phyloP scores from a whole-genome alignment of 2,888 invertebrate species.

The Tricholauxania praeusta region DNA sequence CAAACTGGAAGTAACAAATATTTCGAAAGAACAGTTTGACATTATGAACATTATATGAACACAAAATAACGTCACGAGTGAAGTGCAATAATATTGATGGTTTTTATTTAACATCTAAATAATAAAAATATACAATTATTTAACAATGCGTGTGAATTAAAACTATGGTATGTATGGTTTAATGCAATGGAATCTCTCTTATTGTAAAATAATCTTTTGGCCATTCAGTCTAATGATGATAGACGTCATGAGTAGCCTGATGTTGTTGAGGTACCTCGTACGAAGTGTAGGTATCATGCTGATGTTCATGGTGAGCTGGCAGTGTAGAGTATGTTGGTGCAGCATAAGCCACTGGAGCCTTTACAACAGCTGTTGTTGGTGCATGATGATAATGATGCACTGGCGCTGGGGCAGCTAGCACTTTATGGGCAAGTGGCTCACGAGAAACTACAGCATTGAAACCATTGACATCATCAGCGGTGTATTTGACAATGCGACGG shows the following conservation, averaged over 20 bases:
- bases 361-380: constrained; percentile 43
- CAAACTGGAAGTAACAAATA: too few relatives aligned
- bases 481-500: constrained; percentile 65
- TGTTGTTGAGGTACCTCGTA: constrained; percentile 8
- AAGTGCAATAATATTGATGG: background rate
- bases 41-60: too few relatives aligned
- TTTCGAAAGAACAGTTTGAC: too few relatives aligned
- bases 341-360: constrained; percentile 48
- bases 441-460: constrained; percentile 66
- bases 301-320: constrained; percentile 49
- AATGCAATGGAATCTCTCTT: background rate
- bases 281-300: constrained; percentile 36
- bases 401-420: constrained; percentile 48
- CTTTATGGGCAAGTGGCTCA: constrained; percentile 57
- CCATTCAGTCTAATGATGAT: background rate
- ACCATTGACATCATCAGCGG: constrained; percentile 64
- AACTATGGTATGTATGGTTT: background rate
- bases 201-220: background rate
- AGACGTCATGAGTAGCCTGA: background rate
- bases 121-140: background rate
- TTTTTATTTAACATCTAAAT: constrained; percentile 16
- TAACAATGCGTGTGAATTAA: background rate
- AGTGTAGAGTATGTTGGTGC: constrained; percentile 43
- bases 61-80: background rate
- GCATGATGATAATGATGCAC: constrained; percentile 51